These are phyloP conservation scores for Pogonocichla stellata DNA, from an alignment of 2,113 vertebrate genomes.

Conservation along the genomic window DNA sequence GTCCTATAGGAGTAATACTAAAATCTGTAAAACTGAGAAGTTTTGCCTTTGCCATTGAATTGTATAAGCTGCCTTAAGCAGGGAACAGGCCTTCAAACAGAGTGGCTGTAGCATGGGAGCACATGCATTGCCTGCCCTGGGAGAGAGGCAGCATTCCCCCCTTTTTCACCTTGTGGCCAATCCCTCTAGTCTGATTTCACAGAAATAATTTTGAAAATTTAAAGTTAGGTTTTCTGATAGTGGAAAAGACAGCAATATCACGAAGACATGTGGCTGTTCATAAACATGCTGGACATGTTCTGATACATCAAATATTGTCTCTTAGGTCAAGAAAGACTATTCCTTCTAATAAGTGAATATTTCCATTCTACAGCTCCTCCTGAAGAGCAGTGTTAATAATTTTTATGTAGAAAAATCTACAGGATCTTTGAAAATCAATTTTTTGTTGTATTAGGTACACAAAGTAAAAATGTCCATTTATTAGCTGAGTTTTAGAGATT, in stretches of 20 bases:
- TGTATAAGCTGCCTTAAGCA: neutral
- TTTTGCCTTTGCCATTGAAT: neutral
- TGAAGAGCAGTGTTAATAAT: neutral
- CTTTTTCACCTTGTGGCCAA: neutral
- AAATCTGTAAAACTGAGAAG: neutral
- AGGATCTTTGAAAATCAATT: neutral
- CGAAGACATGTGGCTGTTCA: neutral
- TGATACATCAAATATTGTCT: neutral
- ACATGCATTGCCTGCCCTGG: neutral
- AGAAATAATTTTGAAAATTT: neutral
- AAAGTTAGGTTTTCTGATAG: neutral
- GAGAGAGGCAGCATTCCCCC: neutral
- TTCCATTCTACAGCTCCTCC: neutral
- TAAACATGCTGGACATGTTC: neutral
- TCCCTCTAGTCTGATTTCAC: neutral
- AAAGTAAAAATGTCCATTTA: neutral
- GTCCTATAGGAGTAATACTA: neutral
- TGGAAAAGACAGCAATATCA: neutral
- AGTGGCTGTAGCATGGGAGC: neutral
- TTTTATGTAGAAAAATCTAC: neutral
- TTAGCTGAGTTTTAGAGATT: neutral
- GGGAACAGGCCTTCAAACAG: neutral
- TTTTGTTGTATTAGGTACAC: neutral
- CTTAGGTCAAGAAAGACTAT: neutral
- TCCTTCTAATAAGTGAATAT: neutral